Base-by-base conservation (phyloP, 2,797 vertebrate species). In the Sebastes itinus region DNA sequence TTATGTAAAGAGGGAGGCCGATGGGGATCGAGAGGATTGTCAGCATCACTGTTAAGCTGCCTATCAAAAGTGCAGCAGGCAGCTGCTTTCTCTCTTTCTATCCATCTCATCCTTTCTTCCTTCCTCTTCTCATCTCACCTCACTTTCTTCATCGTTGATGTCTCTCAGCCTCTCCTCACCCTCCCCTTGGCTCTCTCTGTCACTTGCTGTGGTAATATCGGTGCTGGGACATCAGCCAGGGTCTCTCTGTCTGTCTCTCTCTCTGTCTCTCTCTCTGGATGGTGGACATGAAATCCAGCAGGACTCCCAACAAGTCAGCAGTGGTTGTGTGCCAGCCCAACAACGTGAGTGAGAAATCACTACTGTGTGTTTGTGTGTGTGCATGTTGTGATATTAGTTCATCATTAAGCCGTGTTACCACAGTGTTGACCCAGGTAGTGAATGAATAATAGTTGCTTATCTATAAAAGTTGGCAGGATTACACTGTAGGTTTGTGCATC, bases 201-300 rank as follows among this genome's bases (percentile, higher is more conserved):
- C 30, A 52, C 55, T 81, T 54, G 49, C 49, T 52, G 42, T 65
- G 55, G n/a, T 71, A 25, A 52, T 27, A 55, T 49, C 16, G 0
- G 54, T 54, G 42, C 49, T 62, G 73, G 76, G 73, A 66, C 69
- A 4, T 69, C 67, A 62, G 66, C 18, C 9, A 7, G 72, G 54
- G 46, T 72, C 35, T 73, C 22, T 52, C 27, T 52, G 20, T 20
- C 46, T 52, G 49, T 52, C 49, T 52, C 18, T 52, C 69, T 64
- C 46, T 49, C 28, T 73, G 2, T 42, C 30, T 61, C 28, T 61
- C 23, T 70, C 64, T 78, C 32, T 77, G 72, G 71, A 87, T 66
- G 75, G 63, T 80, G 83, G 76, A 83, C 52, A 87, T 87, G 85
- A 87, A 80, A 84, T 81, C 85, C 49, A 82, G 67, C 81, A 82